Percentiles rank a stretch among this genome's conserved stretches.
These are phyloP conservation scores for Gobiocypris rarus DNA, from an alignment of 2,113 vertebrate genomes.

Conservation along the genomic window DNA sequence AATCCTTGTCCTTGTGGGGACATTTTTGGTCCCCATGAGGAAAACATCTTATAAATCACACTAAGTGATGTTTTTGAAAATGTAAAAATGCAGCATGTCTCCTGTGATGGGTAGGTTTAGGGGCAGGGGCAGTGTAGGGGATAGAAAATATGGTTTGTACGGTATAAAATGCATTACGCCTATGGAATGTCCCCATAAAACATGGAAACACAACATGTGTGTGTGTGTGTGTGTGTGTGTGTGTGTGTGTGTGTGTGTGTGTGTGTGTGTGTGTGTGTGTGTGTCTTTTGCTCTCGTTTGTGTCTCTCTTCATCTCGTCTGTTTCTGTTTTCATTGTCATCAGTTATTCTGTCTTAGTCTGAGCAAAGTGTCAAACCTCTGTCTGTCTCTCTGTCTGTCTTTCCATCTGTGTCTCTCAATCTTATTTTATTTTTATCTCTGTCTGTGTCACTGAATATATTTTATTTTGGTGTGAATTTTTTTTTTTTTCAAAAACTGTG, in stretches of 20 bases:
- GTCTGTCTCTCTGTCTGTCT: not conserved
- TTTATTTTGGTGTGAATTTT: no score
- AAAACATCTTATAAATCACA: no score
- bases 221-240: not conserved
- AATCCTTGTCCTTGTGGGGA: no score
- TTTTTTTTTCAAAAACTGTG: not conserved
- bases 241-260: not conserved
- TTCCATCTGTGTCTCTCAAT: not conserved
- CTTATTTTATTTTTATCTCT: not conserved
- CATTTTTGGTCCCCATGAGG: no score
- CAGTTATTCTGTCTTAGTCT: not conserved
- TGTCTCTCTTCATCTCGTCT: not conserved
- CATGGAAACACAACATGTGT: no score
- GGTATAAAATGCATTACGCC: no score
- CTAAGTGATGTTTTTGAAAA: no score
- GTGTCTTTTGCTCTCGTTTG: not conserved
- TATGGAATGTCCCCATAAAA: no score
- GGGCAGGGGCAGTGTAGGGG: no score
- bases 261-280: not conserved
- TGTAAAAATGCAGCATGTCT: no score
- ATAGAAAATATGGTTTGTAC: no score
- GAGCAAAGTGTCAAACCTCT: not conserved
- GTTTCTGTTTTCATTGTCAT: conserved; percentile 10
- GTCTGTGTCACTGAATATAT: not conserved
- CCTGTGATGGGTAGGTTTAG: no score